A percentile compares a stretch with the other conserved stretches of the same genome.
phyloP scores from a whole-genome alignment of 2,113 vertebrate genomes.

The Origma solitaria region DNA sequence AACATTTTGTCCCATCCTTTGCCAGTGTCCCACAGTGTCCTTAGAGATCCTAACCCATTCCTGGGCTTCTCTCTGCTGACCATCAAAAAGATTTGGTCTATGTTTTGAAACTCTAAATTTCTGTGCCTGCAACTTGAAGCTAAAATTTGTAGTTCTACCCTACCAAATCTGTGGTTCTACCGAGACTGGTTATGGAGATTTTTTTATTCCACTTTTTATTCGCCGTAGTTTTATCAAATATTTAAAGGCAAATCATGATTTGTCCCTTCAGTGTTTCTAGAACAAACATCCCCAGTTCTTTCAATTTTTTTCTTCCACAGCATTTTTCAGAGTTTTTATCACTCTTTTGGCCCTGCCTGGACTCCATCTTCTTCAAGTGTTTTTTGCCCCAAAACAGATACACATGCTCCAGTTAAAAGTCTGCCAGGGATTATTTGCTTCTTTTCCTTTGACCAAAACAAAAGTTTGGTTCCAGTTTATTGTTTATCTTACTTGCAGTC shows the following conservation, averaged over 20 bases:
- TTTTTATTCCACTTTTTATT: background rate
- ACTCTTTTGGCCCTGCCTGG: background rate
- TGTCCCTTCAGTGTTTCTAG: background rate
- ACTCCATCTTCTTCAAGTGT: background rate
- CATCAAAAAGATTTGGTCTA: background rate
- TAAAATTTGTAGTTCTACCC: background rate
- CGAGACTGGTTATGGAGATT: background rate
- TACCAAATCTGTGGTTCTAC: background rate
- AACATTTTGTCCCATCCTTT: background rate
- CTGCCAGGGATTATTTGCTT: background rate
- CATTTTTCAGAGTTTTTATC: background rate
- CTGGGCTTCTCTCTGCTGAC: background rate
- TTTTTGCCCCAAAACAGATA: background rate
- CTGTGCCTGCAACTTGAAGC: background rate
- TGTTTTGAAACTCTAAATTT: background rate
- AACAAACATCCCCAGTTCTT: background rate
- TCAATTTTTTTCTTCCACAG: accelerated
- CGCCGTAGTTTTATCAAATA: background rate
- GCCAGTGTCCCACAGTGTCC: background rate
- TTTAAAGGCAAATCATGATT: background rate
- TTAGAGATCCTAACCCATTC: accelerated
- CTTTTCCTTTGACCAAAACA: background rate
- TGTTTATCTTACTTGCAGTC: background rate
- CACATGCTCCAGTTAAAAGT: background rate
- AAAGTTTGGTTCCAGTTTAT: background rate